Evolutionary conservation across 1,140 invertebrate species (phyloP).

Genomic region (Schmidtea mediterranea): DNA sequence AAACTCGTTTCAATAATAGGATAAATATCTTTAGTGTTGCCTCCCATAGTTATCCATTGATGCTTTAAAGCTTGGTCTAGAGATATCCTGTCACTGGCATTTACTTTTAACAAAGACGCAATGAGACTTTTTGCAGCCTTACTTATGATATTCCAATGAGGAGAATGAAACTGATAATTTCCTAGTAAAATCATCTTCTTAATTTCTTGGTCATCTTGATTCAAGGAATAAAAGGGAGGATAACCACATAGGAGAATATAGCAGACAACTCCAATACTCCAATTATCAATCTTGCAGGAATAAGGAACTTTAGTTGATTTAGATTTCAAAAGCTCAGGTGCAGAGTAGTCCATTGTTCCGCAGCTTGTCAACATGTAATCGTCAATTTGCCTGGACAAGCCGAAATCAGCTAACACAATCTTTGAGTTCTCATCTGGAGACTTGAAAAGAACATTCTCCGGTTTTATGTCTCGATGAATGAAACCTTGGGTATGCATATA

Average conservation of each 20-base stretch:
- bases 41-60: neutral
- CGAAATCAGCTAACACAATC: neutral
- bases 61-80: neutral
- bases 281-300: neutral
- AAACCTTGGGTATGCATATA: slow-evolving; percentile 1
- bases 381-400: neutral
- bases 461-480: slow-evolving; percentile 3
- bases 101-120: neutral
- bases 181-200: neutral
- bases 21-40: too few species aligned
- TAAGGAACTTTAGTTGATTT: neutral
- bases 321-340: neutral
- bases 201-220: neutral
- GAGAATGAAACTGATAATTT: neutral
- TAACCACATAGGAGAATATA: neutral
- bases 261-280: neutral
- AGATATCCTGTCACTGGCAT: neutral
- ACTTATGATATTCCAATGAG: neutral
- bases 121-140: neutral
- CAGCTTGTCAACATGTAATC: neutral
- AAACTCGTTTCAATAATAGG: too few species aligned
- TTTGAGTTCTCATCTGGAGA: neutral
- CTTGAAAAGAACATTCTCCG: slow-evolving; percentile 4
- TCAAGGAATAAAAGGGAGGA: neutral
- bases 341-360: slow-evolving; percentile 3